Conservation (phyloP, 30 jellyfish, hydroid and myxozoan species). For the Aurelia aurita region DNA sequence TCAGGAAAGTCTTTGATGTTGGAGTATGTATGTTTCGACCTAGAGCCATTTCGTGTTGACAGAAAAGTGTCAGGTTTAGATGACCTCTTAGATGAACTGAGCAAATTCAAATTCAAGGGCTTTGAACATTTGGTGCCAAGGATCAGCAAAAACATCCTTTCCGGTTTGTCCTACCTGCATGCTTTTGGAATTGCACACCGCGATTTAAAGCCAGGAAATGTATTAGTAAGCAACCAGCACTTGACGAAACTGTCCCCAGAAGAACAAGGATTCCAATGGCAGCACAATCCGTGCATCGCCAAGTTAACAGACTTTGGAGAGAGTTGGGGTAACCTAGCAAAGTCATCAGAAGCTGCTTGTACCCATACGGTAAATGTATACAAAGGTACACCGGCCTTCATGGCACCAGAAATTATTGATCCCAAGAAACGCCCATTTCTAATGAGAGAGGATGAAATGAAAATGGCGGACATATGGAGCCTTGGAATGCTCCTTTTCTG, state of each 20-base stretch:
- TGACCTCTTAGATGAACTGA: conserved; percentile 16
- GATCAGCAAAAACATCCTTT: conserved; percentile 13
- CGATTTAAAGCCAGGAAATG: not conserved
- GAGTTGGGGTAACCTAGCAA: not conserved
- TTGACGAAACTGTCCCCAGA: not conserved
- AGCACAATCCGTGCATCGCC: conserved; percentile 9
- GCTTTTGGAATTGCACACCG: conserved; percentile 14
- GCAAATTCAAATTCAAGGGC: conserved; percentile 1
- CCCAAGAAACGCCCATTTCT: conserved; percentile 6
- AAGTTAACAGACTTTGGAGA: not conserved
- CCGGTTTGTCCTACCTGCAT: conserved; percentile 2
- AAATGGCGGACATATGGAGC: conserved; percentile 26
- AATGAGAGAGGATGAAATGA: conserved; percentile 18
- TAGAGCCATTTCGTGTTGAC: not conserved
- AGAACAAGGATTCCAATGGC: not conserved
- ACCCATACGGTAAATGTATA: conserved; percentile 21
- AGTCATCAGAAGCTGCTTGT: not conserved
- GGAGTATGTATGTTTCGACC: no score
- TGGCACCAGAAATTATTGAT: conserved; percentile 14
- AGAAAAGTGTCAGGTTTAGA: conserved; percentile 24
- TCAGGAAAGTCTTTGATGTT: no score
- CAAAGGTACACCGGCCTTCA: conserved; percentile 6
- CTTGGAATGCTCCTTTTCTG: conserved; percentile 33
- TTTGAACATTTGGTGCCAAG: conserved; percentile 26
- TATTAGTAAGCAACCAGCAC: no score